Conservation (phyloP, 2,888 invertebrate genomes). For the Volucella bombylans region DNA sequence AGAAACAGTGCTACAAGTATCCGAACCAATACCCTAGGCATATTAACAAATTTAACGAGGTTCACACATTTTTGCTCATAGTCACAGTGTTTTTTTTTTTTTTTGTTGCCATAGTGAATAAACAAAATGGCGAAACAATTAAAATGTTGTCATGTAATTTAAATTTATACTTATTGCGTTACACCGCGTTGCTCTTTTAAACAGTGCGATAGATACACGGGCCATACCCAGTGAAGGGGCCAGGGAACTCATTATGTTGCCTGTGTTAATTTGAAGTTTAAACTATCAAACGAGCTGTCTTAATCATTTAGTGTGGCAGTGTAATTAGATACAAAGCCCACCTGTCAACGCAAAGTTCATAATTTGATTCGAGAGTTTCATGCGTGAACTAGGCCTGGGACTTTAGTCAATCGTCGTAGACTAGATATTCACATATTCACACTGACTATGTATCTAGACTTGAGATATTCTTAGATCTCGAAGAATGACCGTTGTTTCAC, state of each 20-base stretch:
- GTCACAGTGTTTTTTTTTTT: constrained; percentile 6
- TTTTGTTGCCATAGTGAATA: constrained; percentile 52
- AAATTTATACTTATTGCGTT: constrained; percentile 32
- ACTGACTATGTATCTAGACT: background rate
- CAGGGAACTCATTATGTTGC: background rate
- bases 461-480: constrained; percentile 7
- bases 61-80: constrained; percentile 19
- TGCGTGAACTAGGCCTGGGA: constrained; percentile 8
- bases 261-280: constrained; percentile 57
- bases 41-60: constrained; percentile 45
- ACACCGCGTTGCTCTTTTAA: background rate
- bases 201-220: no score
- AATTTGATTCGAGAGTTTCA: constrained; percentile 27
- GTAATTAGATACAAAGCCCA: constrained; percentile 53
- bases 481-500: constrained; percentile 6
- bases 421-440: no score
- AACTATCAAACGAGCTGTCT: constrained; percentile 55
- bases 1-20: constrained; percentile 34
- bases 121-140: constrained; percentile 48
- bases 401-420: no score
- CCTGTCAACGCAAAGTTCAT: constrained; percentile 37
- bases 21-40: constrained; percentile 14
- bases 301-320: constrained; percentile 55
- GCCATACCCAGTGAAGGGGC: no score
- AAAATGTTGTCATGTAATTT: constrained; percentile 52